These are phyloP conservation scores for Mechanitis mazaeus DNA, from an alignment of 2,888 invertebrate genomes.

Conservation along the genomic window DNA sequence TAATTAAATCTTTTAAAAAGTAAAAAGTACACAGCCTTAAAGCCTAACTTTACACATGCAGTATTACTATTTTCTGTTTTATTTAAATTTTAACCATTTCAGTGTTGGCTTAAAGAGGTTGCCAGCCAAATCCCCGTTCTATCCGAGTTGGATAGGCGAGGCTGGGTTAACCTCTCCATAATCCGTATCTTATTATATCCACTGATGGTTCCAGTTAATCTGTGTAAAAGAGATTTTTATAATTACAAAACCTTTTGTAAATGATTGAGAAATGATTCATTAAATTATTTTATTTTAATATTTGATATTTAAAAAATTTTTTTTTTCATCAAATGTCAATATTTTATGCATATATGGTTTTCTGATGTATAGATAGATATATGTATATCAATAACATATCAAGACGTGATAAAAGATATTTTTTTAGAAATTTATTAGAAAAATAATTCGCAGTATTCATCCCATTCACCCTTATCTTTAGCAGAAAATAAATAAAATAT, in stretches of 20 bases:
- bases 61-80: slow-evolving; percentile 37
- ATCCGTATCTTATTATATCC: slow-evolving; percentile 24
- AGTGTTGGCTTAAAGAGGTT: slow-evolving; percentile 55
- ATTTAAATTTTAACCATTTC: slow-evolving; percentile 52
- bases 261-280: not conserved
- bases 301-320: too few relatives aligned
- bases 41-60: slow-evolving; percentile 3
- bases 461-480: too few relatives aligned
- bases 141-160: slow-evolving; percentile 52
- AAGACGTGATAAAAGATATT: too few relatives aligned
- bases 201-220: slow-evolving; percentile 18
- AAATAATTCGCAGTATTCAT: too few relatives aligned
- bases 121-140: slow-evolving; percentile 57
- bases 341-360: too few relatives aligned
- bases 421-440: too few relatives aligned
- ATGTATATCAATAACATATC: too few relatives aligned
- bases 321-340: too few relatives aligned
- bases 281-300: not conserved
- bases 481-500: too few relatives aligned
- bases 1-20: slow-evolving; percentile 3
- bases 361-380: too few relatives aligned
- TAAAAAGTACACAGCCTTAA: slow-evolving; percentile 1
- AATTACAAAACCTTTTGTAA: not conserved
- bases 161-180: slow-evolving; percentile 27
- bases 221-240: slow-evolving; percentile 19